These are phyloP conservation scores for Drosophila affinis DNA, from an alignment of 2,888 invertebrate species.

Conservation along the genomic window DNA sequence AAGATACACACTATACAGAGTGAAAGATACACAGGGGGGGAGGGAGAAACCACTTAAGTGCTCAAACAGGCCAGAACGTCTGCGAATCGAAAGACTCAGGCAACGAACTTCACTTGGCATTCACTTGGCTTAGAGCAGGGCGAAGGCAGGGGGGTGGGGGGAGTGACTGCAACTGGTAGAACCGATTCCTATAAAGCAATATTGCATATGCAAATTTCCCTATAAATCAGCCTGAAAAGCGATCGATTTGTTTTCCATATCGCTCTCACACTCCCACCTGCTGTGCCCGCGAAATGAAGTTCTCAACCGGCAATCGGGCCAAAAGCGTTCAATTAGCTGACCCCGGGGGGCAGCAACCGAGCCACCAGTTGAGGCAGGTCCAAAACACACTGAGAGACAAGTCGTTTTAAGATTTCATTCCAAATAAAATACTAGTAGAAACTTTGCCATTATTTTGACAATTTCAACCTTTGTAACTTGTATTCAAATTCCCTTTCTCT, in stretches of 20 bases:
- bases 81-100: slow-evolving; percentile 77
- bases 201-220: slow-evolving; percentile 75
- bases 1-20: not conserved
- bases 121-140: not conserved
- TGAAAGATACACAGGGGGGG: not conserved
- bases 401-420: too few relatives aligned
- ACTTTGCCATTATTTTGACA: too few relatives aligned
- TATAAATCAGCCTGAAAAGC: slow-evolving; percentile 69
- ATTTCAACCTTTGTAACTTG: too few relatives aligned
- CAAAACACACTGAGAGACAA: slow-evolving; percentile 14
- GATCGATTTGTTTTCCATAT: slow-evolving; percentile 21
- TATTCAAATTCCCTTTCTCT: not conserved
- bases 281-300: slow-evolving; percentile 75
- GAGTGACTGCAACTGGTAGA: not conserved
- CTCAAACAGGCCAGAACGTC: slow-evolving; percentile 81
- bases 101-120: slow-evolving; percentile 62
- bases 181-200: slow-evolving; percentile 36
- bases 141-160: not conserved
- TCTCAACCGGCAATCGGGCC: slow-evolving; percentile 59
- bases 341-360: slow-evolving; percentile 34
- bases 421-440: too few relatives aligned
- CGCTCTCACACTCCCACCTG: slow-evolving; percentile 42
- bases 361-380: slow-evolving; percentile 18
- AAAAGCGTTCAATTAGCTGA: slow-evolving; percentile 62
- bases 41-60: slow-evolving; percentile 61